Evolutionary conservation across 2,797 vertebrate genomes (phyloP).

Genomic region (Liasis olivaceus): DNA sequence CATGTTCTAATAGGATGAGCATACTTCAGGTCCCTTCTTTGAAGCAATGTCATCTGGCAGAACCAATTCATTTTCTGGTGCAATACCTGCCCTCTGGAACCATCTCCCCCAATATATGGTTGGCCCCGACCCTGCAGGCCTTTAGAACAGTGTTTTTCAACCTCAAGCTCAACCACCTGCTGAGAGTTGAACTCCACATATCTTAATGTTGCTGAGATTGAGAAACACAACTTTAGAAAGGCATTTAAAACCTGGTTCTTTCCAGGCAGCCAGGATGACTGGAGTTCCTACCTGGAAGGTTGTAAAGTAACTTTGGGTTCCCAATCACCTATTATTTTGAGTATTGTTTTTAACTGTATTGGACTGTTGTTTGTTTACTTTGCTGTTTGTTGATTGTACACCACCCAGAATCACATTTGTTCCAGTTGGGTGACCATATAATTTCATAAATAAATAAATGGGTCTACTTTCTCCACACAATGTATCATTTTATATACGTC

Average conservation of each 20-base stretch:
- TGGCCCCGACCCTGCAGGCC: neutral
- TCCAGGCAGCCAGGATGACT: neutral
- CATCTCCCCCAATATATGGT: neutral
- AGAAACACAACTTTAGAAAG: neutral
- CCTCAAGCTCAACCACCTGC: neutral
- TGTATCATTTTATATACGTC: neutral
- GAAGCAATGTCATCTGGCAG: neutral
- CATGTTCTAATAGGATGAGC: neutral
- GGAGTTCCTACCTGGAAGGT: neutral
- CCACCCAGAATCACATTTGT: neutral
- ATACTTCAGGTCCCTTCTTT: neutral
- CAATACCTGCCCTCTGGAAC: neutral
- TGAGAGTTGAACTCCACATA: neutral
- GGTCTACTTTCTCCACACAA: neutral
- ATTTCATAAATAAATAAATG: neutral
- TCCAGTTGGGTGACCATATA: neutral
- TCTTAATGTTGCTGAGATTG: neutral
- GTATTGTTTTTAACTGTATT: neutral
- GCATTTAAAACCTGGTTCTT: neutral
- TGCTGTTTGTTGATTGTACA: neutral
- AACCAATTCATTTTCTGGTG: neutral
- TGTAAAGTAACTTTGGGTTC: neutral
- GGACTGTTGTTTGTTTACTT: neutral
- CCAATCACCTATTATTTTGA: neutral
- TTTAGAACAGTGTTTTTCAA: neutral